phyloP scores from a whole-genome alignment of 2,888 invertebrate species.

The Hemaris fuciformis region DNA sequence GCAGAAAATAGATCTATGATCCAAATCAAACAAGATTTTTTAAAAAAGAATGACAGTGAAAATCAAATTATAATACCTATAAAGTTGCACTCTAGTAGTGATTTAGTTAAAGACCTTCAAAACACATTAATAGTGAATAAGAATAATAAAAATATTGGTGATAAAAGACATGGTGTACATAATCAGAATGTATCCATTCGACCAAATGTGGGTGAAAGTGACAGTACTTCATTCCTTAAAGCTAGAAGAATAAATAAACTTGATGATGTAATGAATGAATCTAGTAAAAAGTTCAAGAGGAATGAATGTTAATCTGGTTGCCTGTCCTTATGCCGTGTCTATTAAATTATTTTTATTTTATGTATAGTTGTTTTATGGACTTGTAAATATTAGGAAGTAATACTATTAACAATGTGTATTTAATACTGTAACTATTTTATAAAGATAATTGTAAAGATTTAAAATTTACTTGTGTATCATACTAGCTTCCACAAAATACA shows the following conservation, averaged over 20 bases:
- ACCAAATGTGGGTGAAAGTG: constrained; percentile 70
- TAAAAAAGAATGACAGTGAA: constrained; percentile 73
- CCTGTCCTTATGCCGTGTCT: constrained; percentile 60
- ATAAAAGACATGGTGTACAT: constrained; percentile 77
- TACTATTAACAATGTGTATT: constrained; percentile 70
- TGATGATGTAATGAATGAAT: constrained; percentile 68
- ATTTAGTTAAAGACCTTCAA: constrained; percentile 77
- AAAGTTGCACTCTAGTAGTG: constrained; percentile 68
- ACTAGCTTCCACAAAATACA: constrained; percentile 72
- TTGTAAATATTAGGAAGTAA: constrained; percentile 75
- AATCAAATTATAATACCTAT: constrained; percentile 73
- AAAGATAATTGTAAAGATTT: constrained; percentile 68
- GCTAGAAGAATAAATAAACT: constrained; percentile 68
- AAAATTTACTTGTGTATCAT: constrained; percentile 71
- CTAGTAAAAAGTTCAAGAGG: constrained; percentile 74
- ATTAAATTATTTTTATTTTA: constrained; percentile 75
- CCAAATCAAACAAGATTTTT: constrained; percentile 68
- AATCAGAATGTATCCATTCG: constrained; percentile 75
- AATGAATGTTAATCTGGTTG: constrained; percentile 70
- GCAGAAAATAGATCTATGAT: constrained; percentile 70
- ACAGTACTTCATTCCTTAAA: constrained; percentile 68
- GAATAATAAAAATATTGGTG: constrained; percentile 72
- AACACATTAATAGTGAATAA: constrained; percentile 76
- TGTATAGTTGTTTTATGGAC: constrained; percentile 69
- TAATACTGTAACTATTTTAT: constrained; percentile 78